Base-by-base conservation (phyloP, 2,797 vertebrate species). In the Argya squamiceps region DNA sequence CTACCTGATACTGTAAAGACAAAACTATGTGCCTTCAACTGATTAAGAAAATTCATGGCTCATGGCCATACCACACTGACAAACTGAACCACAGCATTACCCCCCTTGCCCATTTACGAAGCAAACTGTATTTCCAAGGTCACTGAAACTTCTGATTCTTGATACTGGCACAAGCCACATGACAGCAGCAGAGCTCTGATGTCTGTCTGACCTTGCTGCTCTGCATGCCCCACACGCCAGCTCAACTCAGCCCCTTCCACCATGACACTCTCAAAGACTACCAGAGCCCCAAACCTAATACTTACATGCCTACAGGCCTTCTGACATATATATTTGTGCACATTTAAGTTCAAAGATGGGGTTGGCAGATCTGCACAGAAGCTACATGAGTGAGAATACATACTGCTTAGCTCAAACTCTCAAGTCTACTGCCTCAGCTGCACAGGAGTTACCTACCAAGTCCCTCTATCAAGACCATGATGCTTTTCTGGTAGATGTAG, bases 111-210 rank as follows among this genome's bases (percentile, higher is more conserved):
- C 39, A 34, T 21, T 26, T 70, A 68, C 0, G 0, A 79, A 67
- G 41, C 6, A 76, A 89, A 41, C 18, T 17, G 5, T 15, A 60
- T 71, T 83, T 71, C 44, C 55, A 60, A 67, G 39, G 75, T 60
- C 27, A 63, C n/a, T 49, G 15, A 43, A 44, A 67, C 29, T 46
- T 85, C 43, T 41, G 34, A 46, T 46, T 74, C 26, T 6, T 30
- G 50, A 68, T 24, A 37, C 4, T 2, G 0, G 49, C 44, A 59
- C 0, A 0, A 89, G 39, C 22, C 3, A 0, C 5, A 0, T 0
- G 4, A 32, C 44, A 79, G 29, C 3, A 0, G 24, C 4, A 17
- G 75, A 55, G 30, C 22, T 65, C 39, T 0, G 0, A 15, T 4
- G 9, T 41, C 55, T 16, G 14, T 12, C 55, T 16, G 14, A 12